Base-by-base conservation (phyloP, 2,888 invertebrate species). In the Lydus trimaculatus region DNA sequence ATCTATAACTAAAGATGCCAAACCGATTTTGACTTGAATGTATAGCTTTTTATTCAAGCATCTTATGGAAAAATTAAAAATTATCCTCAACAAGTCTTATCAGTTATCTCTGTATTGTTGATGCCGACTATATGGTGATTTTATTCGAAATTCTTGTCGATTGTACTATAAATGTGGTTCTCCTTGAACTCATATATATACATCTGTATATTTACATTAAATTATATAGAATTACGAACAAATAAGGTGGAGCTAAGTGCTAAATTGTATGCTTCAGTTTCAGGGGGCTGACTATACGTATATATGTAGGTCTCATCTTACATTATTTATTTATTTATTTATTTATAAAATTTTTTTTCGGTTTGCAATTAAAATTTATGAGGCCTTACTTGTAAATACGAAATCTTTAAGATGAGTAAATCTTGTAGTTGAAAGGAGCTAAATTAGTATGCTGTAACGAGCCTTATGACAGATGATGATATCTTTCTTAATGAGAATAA, bases 201-300 rank as follows among this genome's bases (percentile, higher is more conserved):
- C 43, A 43, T 43, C 43, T 17, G 63, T 60, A 70, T 70, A 60
- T 72, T 72, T 70, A 67, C 67, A 65, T 66, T 69, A 69, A 72
- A 72, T 72, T 63, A 67, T 61, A 63, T 67, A 70, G 59, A 70
- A 70, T 70, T 70, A 65, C 63, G 63, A 63, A 43, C 60, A 67
- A 70, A 67, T 65, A 65, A 65, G 62, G 43, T 65, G 62, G 43
- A 67, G 60, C 56, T 67, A 67, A 61, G 67, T 67, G 52, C 62
- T 67, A 69, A 64, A 69, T 66, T 64, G 66, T 66, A 66, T 63
- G 60, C 31, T 39, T 17, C 33, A 31, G 8, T 60, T 60, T 60
- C 60, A 31, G 60, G 60, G n/a, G 60, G 60, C 60, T 60, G 15
- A 33, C 3, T 20, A 33, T n/a, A n/a, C n/a, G n/a, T n/a, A n/a